phyloP scores from a whole-genome alignment of 35 echinoderm and acorn worm genomes.

The Stichopus chloronotus region DNA sequence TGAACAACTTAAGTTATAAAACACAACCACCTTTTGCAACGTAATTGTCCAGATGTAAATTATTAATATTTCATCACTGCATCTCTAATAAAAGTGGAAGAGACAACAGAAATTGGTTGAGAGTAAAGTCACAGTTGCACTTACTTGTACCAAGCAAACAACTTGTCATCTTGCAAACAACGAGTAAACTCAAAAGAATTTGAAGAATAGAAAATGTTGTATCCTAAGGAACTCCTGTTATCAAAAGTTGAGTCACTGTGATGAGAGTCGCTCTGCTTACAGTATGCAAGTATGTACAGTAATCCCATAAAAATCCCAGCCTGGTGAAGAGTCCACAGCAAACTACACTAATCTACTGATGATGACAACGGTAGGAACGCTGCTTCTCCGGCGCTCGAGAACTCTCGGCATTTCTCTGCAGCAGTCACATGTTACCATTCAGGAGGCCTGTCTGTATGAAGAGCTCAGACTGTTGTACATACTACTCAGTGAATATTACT shows the following conservation, averaged over 20 bases:
- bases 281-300: conserved; percentile 8
- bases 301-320: conserved; percentile 41
- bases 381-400: conserved; percentile 13
- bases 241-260: neutral
- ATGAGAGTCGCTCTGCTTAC: neutral
- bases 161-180: neutral
- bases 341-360: conserved; percentile 33
- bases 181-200: neutral
- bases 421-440: neutral
- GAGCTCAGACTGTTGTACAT: neutral
- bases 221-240: conserved; percentile 1
- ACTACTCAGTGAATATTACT: neutral
- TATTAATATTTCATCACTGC: too few species aligned
- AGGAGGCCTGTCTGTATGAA: neutral
- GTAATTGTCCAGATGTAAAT: too few species aligned
- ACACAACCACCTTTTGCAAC: too few species aligned
- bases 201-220: neutral
- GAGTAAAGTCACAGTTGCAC: neutral
- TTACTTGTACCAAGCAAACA: neutral
- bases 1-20: too few species aligned
- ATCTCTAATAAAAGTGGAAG: too few species aligned
- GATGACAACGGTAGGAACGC: conserved; percentile 41
- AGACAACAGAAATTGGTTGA: too few species aligned
- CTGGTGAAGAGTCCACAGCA: conserved; percentile 33
- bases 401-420: conserved; percentile 24